phyloP scores from a whole-genome alignment of 53 echinoderm and acorn worm species.

The Stichopus horrens region DNA sequence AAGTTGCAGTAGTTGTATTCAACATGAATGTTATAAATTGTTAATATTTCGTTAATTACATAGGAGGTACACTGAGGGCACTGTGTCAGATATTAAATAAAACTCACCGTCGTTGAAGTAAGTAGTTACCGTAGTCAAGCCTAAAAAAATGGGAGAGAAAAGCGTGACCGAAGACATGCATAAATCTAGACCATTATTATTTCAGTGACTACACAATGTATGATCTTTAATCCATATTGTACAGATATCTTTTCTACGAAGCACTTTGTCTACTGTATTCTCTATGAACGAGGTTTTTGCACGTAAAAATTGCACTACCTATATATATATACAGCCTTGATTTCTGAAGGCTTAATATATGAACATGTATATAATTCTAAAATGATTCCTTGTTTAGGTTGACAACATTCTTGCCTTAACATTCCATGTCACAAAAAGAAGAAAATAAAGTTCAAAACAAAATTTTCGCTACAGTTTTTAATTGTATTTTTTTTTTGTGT shows the following conservation, averaged over 20 bases:
- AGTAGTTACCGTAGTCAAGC: too few species aligned
- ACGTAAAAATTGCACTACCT: neutral
- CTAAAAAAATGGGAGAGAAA: too few species aligned
- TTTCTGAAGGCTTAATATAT: neutral
- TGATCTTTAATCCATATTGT: neutral
- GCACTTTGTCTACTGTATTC: neutral
- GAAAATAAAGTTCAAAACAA: neutral
- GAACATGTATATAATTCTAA: neutral
- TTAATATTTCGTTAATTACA: too few species aligned
- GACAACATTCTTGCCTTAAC: constrained; percentile 42
- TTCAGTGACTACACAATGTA: too few species aligned
- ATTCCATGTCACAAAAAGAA: constrained; percentile 38
- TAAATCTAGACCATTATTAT: too few species aligned
- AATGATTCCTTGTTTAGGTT: constrained; percentile 8
- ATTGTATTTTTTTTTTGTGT: too few species aligned
- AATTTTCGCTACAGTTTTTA: neutral
- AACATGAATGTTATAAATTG: too few species aligned
- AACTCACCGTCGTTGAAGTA: too few species aligned
- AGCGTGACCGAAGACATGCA: too few species aligned
- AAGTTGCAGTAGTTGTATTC: too few species aligned
- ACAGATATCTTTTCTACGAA: neutral
- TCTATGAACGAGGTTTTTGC: neutral
- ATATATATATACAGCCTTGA: neutral
- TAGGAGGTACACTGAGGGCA: too few species aligned
- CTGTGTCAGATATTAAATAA: too few species aligned